Evolutionary conservation across 2,797 vertebrate genomes (phyloP).

Genomic region (Apogon hyalosoma): DNA sequence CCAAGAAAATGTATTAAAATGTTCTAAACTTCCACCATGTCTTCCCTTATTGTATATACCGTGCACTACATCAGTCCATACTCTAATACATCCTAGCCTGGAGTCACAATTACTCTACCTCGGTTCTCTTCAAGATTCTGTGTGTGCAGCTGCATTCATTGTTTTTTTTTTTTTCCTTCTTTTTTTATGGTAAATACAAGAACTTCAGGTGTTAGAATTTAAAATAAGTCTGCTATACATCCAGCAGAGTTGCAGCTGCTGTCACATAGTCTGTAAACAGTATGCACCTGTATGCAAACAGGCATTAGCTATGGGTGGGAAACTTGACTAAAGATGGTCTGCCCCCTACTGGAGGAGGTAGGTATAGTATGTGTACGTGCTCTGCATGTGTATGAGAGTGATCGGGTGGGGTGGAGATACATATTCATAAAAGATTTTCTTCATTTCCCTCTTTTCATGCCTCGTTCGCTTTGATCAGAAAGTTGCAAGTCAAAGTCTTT

Average conservation of each 20-base stretch:
- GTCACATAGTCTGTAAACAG: not conserved
- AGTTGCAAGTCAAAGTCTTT: conserved; percentile 41
- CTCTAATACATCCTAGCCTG: conserved; percentile 12
- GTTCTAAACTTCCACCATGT: conserved; percentile 13
- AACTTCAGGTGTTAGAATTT: conserved; percentile 17
- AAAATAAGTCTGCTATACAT: not conserved
- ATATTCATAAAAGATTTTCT: conserved; percentile 50
- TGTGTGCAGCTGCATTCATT: conserved; percentile 7
- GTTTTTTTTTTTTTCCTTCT: not conserved
- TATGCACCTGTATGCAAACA: not conserved
- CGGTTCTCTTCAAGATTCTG: conserved; percentile 24
- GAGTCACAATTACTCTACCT: conserved; percentile 30
- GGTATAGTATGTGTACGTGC: conserved; percentile 1
- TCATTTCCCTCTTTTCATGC: conserved; percentile 42
- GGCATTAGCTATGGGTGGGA: not conserved
- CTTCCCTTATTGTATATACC: conserved; percentile 11
- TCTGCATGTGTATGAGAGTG: not conserved
- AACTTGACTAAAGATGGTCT: conserved; percentile 4
- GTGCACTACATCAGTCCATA: not conserved
- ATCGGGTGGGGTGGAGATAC: conserved; percentile 5
- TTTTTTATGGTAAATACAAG: conserved; percentile 1
- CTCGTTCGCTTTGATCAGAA: conserved; percentile 61
- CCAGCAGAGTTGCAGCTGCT: conserved; percentile 1
- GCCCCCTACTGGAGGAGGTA: conserved; percentile 21
- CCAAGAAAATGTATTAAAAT: conserved; percentile 4